Evolutionary conservation across 2,113 vertebrate species (phyloP), one percentile per base, ranked within the genome.

Genomic region (Myocastor coypus): DNA sequence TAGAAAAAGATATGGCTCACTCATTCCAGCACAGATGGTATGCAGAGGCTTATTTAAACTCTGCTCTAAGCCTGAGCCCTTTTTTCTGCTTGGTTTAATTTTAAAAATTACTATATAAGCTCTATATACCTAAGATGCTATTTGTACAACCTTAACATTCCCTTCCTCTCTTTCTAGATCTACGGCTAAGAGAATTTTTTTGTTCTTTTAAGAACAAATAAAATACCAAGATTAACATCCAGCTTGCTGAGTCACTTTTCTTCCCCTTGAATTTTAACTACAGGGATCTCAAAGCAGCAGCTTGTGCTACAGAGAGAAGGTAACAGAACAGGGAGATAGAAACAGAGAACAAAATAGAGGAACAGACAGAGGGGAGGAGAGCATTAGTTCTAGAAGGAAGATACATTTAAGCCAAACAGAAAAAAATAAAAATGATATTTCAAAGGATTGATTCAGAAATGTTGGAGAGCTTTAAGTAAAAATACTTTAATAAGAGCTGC

Each of bases 241-340:
- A 96, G 8, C 46, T 97, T 97, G 87, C 55, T 96, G 94, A 97
- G 89, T 95, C 96, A 98, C 34, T 96, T 81, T 50, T 30, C 26
- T 94, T 97, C 75, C 87, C 9, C 66, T 83, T 95, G 91, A 94
- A 94, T 97, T 97, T 97, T 96, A 98, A 96, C 91, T 88, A 92
- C 14, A 40, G 3, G 24, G 66, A 88, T 30, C 78, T 96, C 89
- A 96, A 34, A 94, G 22, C 87, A 94, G 22, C 87, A 96, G 46
- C 73, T 87, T 34, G 46, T 57, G 71, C 30, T 87, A 73, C 34
- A 88, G 68, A 55, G 89, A 77, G 64, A 75, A 52, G 85, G 37
- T 20, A 55, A 68, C 26, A 12, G 34, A 63, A 22, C 50, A 61
- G 46, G 32, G 77, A 80, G 50, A 52, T 17, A 80, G 46, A 80